phyloP scores from a whole-genome alignment of 2,797 vertebrate genomes.

The Paedocypris micromegethes region DNA sequence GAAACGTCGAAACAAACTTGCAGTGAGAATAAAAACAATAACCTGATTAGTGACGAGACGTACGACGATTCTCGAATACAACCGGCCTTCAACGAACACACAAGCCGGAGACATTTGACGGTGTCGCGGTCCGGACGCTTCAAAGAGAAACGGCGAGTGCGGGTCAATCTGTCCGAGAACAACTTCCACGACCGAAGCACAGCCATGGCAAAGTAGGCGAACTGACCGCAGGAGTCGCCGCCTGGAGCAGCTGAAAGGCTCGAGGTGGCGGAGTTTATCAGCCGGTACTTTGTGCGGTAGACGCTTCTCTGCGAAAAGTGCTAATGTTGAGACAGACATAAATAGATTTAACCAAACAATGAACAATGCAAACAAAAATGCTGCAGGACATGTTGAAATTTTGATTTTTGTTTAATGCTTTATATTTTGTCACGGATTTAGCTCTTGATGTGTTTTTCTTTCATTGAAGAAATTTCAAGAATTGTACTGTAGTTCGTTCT shows the following conservation, averaged over 20 bases:
- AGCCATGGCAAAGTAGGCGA: constrained; percentile 45
- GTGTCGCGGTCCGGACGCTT: constrained; percentile 80
- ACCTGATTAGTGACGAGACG: constrained; percentile 36
- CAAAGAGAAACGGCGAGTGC: constrained; percentile 75
- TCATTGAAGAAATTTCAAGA: no score
- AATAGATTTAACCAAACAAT: no score
- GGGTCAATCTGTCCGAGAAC: constrained; percentile 66
- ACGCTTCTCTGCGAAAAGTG: no score
- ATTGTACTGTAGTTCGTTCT: no score
- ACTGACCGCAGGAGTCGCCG: neutral
- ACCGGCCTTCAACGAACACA: constrained; percentile 52
- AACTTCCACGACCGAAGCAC: constrained; percentile 63
- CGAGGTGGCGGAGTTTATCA: no score
- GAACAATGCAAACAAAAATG: no score
- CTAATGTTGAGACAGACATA: no score
- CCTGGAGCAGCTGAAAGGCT: neutral
- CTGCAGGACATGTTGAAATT: no score
- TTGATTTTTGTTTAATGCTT: no score
- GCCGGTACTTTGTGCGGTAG: no score
- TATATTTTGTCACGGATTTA: no score
- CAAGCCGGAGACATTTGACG: constrained; percentile 70
- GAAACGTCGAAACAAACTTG: constrained; percentile 43
- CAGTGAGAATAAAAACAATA: constrained; percentile 58
- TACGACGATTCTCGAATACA: constrained; percentile 53
- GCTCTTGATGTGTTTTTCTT: no score